These are phyloP conservation scores for Drosophila fungiperda DNA, from an alignment of 2,888 invertebrate species.

Conservation along the genomic window DNA sequence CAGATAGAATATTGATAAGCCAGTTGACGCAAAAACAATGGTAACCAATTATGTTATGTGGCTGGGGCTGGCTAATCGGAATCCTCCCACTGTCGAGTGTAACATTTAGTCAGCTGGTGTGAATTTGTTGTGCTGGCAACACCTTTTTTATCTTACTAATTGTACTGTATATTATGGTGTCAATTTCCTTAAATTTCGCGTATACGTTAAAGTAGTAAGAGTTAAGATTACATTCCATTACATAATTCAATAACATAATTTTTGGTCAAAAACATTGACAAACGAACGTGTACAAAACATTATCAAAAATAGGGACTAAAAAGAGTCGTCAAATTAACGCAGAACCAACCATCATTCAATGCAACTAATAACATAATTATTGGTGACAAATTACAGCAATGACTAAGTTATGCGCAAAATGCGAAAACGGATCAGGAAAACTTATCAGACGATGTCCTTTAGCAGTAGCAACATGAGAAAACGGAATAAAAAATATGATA, in stretches of 20 bases:
- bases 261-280: background rate
- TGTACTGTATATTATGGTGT: background rate
- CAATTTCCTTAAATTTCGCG: background rate
- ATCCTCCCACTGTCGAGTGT: conserved; percentile 22
- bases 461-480: conserved; percentile 8
- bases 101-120: conserved; percentile 73
- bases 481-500: conserved; percentile 60
- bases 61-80: conserved; percentile 59
- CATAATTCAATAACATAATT: background rate
- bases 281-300: background rate
- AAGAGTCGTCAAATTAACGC: conserved; percentile 13
- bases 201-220: background rate
- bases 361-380: conserved; percentile 63
- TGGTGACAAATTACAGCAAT: conserved; percentile 51
- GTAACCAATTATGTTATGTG: conserved; percentile 28
- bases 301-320: background rate
- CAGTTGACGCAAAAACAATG: conserved; percentile 38
- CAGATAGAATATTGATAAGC: conserved; percentile 83
- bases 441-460: conserved; percentile 6
- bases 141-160: background rate
- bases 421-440: conserved; percentile 43
- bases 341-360: conserved; percentile 6
- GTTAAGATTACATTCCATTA: background rate
- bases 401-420: conserved; percentile 56
- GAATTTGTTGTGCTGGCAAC: conserved; percentile 37